Conservation (phyloP, 2,797 vertebrate species). For the Megalops cyprinoides region DNA sequence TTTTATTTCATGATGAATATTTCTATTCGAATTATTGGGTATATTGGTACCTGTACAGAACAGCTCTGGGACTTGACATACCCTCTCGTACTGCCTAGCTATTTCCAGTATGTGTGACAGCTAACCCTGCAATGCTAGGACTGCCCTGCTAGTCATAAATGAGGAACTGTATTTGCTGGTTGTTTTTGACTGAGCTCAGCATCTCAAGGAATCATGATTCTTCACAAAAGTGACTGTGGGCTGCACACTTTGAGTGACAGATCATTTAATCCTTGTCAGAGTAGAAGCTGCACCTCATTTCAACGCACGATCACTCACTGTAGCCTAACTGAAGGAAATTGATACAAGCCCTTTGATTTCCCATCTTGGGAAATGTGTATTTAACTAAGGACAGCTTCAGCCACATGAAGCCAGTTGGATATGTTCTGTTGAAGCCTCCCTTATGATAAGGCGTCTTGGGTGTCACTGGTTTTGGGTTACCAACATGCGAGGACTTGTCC, state of each 20-base stretch:
- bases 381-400: not conserved
- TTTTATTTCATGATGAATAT: not conserved
- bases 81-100: not conserved
- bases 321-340: slow-evolving; percentile 1
- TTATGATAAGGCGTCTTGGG: not conserved
- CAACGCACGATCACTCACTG: no score
- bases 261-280: not conserved
- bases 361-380: not conserved
- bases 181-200: not conserved
- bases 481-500: not conserved
- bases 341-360: not conserved
- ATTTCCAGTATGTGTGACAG: not conserved
- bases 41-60: not conserved
- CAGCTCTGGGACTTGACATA: not conserved
- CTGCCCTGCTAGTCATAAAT: not conserved
- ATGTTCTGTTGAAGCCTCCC: not conserved
- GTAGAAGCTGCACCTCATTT: no score
- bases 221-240: not conserved
- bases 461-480: not conserved
- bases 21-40: not conserved
- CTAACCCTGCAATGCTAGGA: not conserved
- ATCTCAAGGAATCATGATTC: no score
- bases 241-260: not conserved
- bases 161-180: not conserved
- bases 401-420: not conserved